Percentiles rank a stretch among this genome's conserved stretches.
These are phyloP conservation scores for Pyrgilauda ruficollis DNA, from an alignment of 2,113 vertebrate species.

Conservation along the genomic window DNA sequence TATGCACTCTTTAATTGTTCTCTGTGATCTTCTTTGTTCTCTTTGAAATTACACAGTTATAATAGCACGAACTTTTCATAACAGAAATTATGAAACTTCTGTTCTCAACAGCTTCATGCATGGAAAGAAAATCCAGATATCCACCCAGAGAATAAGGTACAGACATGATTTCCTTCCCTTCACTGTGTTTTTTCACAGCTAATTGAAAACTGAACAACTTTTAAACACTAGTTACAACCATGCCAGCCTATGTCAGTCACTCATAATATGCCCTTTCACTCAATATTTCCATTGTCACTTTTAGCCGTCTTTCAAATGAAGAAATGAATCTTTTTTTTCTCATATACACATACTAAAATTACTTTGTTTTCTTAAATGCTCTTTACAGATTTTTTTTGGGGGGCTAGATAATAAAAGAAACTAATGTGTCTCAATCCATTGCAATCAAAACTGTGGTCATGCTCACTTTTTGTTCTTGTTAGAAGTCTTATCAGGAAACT, in stretches of 20 bases:
- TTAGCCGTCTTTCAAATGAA: background rate
- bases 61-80: background rate
- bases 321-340: background rate
- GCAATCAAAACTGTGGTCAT: background rate
- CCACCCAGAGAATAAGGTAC: background rate
- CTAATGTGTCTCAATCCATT: background rate
- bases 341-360: background rate
- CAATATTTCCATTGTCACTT: background rate
- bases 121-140: background rate
- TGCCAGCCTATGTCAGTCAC: background rate
- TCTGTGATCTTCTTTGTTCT: background rate
- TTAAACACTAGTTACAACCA: background rate
- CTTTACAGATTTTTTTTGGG: background rate
- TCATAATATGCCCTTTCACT: background rate
- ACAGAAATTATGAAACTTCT: background rate
- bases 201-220: background rate
- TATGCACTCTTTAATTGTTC: background rate
- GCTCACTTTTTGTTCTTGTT: background rate
- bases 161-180: background rate
- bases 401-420: background rate
- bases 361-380: background rate
- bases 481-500: background rate
- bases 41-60: background rate
- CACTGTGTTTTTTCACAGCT: background rate
- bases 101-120: background rate